Evolutionary conservation across 2,797 vertebrate species (phyloP).

Genomic region (Meda fulgida): DNA sequence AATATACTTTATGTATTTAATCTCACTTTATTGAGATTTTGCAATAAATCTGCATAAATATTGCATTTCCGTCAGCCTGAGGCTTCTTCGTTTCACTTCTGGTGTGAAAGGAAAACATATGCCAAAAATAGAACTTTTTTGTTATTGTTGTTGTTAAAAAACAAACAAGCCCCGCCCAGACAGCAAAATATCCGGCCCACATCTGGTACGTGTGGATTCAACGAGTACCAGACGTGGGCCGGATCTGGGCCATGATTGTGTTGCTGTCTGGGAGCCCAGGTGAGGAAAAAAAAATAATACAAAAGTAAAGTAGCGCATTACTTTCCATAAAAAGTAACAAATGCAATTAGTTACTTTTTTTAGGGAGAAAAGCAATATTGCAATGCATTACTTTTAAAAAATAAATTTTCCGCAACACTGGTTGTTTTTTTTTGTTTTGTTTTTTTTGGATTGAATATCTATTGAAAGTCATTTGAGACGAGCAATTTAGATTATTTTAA

Average conservation of each 20-base stretch:
- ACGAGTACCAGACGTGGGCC: too few relatives aligned
- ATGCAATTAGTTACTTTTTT: too few relatives aligned
- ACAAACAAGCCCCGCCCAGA: background rate
- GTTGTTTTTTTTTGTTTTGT: too few relatives aligned
- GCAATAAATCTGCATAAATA: too few relatives aligned
- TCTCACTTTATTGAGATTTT: background rate
- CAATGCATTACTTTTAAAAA: background rate
- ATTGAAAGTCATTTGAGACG: background rate
- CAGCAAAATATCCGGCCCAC: too few relatives aligned
- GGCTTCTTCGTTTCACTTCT: background rate
- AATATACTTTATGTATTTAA: background rate
- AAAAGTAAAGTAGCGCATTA: background rate
- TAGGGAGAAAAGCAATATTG: background rate
- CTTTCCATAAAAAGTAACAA: background rate
- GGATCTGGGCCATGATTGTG: too few relatives aligned
- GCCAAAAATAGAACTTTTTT: background rate
- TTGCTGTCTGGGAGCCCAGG: too few relatives aligned
- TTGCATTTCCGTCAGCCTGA: background rate
- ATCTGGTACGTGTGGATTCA: too few relatives aligned
- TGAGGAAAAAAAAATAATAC: background rate
- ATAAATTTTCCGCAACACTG: background rate
- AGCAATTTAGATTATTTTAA: background rate
- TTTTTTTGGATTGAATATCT: background rate
- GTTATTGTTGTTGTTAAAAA: background rate
- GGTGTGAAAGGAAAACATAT: background rate